Conservation (phyloP, 2,888 invertebrate genomes). For the Stenurella melanura region DNA sequence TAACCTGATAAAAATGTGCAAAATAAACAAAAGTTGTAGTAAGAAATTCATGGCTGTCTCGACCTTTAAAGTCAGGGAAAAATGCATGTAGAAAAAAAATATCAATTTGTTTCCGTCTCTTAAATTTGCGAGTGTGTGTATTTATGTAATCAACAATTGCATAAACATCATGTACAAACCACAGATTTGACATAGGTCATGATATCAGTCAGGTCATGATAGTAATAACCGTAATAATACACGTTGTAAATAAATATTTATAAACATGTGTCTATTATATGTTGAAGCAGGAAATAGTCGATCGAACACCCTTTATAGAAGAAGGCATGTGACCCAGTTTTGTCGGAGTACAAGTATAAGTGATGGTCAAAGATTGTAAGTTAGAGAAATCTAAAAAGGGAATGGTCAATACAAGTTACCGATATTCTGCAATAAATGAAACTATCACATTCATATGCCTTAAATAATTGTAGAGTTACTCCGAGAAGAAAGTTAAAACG, state of each 20-base stretch:
- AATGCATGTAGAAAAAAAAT: no score
- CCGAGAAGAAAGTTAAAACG: slow-evolving; percentile 29
- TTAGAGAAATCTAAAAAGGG: slow-evolving; percentile 35
- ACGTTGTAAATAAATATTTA: neutral
- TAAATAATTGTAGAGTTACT: slow-evolving; percentile 12
- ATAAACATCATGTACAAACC: no score
- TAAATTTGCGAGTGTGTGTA: no score
- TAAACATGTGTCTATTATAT: neutral
- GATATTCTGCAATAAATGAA: slow-evolving; percentile 23
- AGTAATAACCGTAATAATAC: neutral
- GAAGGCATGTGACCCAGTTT: slow-evolving; percentile 22
- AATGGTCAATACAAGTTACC: slow-evolving; percentile 32
- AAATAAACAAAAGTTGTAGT: no score
- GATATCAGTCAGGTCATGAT: neutral
- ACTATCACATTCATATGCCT: slow-evolving; percentile 24
- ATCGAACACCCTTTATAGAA: slow-evolving; percentile 11
- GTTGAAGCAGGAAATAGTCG: slow-evolving; percentile 11
- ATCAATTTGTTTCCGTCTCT: no score
- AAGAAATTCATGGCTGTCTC: no score
- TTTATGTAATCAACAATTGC: no score
- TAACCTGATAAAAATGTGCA: no score
- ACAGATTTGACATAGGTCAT: no score
- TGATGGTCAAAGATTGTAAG: slow-evolving; percentile 21
- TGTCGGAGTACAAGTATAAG: slow-evolving; percentile 12
- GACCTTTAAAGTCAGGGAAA: no score